Base-by-base conservation (phyloP, 2,797 vertebrate species). In the Acanthopagrus latus region DNA sequence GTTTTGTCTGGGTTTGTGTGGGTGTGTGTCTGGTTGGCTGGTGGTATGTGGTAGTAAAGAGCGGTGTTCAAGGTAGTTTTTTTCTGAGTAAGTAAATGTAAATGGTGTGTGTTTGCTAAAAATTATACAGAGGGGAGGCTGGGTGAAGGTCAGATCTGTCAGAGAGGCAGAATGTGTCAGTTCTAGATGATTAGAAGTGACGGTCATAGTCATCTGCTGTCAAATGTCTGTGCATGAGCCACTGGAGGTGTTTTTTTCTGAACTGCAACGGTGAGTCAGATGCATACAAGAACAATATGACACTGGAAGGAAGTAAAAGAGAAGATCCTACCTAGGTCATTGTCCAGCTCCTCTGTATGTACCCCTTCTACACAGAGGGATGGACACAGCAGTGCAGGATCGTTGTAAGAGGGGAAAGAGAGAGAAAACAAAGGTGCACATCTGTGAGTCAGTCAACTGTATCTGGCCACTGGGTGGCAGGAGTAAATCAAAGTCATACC, bases 291-390 rank as follows among this genome's bases (percentile, higher is more conserved):
- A 38, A 13, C 14, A 64, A 47, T 23, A 33, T 65, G 64, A 67
- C 50, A 52, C 6, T 1, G 2, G 16, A 21, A 57, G 3, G 66
- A 46, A 23, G 50, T 47, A 18, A 4, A 17, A 58, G 25, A 87
- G 87, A 82, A 74, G 86, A 90, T 89, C 95, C 86, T 97, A 99
- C 98, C 98, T 94, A 98, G 94, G 94, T 99, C 98, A 95, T 97
- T 98, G 96, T 99, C 98, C 97, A 97, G 96, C 94, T 99, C 98
- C 93, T 99, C 98, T 90, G 98, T 99, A 87, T 99, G 98, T 82
- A 99, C 97, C 94, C 98, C 98, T 97, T 99, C 98, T 99, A 94
- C 96, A 97, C 96, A 92, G 95, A 89, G 86, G 92, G 91, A 95
- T 83, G 84, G 93, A 93, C 91, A 91, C 92, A 92, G 93, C 90